These are phyloP conservation scores for Synanthedon myopaeformis DNA, from an alignment of 2,888 invertebrate species.

Conservation along the genomic window DNA sequence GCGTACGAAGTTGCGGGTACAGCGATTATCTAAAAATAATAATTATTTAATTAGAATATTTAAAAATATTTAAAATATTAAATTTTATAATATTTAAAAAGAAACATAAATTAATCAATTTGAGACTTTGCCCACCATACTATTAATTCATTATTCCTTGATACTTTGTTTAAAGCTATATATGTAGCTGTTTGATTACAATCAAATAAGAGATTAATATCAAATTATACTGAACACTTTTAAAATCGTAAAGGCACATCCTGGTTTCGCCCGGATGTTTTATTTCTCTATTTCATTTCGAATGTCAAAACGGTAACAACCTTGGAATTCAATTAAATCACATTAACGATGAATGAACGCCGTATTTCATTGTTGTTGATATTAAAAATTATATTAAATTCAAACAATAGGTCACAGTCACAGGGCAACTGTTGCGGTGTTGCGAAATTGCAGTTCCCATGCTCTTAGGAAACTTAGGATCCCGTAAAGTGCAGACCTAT, in stretches of 20 bases:
- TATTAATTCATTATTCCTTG: too few relatives aligned
- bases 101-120: too few relatives aligned
- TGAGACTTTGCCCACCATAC: too few relatives aligned
- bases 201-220: too few relatives aligned
- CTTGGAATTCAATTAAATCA: constrained; percentile 1
- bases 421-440: constrained; percentile 13
- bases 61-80: too few relatives aligned
- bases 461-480: constrained; percentile 9
- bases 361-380: constrained; percentile 24
- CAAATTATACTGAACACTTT: too few relatives aligned
- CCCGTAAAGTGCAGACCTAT: background rate
- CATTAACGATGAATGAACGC: constrained; percentile 3
- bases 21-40: too few relatives aligned
- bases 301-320: background rate
- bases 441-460: constrained; percentile 15
- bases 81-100: too few relatives aligned
- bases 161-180: too few relatives aligned
- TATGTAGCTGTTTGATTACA: too few relatives aligned
- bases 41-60: too few relatives aligned
- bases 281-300: background rate
- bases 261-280: background rate
- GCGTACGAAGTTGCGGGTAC: too few relatives aligned
- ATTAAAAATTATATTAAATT: constrained; percentile 14
- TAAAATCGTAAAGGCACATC: background rate
- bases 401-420: constrained; percentile 23